Base-by-base conservation (phyloP, 2,888 invertebrate species). In the Melinaea marsaeus region DNA sequence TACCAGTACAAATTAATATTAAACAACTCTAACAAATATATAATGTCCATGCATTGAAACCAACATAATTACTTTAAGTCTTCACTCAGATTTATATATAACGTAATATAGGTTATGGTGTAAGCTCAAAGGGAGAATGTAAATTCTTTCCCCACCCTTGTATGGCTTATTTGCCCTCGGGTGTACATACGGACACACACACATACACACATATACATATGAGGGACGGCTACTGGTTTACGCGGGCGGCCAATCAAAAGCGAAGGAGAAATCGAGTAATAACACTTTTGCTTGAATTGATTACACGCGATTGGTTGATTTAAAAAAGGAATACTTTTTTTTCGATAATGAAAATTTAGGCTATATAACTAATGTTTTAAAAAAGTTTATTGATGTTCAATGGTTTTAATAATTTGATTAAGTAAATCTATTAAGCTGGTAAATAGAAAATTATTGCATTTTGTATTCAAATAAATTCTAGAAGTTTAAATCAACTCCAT, bases 141-240 rank as follows among this genome's bases (percentile, higher is more conserved):
- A 9, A 42, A 42, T 42, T 42, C 42, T 42, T 42, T 11, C 42
- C 57, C 42, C 4, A 60, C 66, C 61, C 66, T 57, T 57, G 56
- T 33, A 60, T 54, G 32, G 45, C n/a, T 58, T 63, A 62, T 67
- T 63, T 55, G 65, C 63, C 68, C 58, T 55, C 46, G 48, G 65
- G 71, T 81, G 80, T 80, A 73, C 65, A 71, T 70, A 72, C 70
- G 65, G 63, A 65, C 65, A 62, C 63, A 64, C 64, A 69, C 64
- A 64, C 67, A 60, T 54, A 71, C 68, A 75, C 64, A 72, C 74
- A 71, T 55, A 66, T 64, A 75, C 74, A 47, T 75, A 73, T 75
- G 79, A 74, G 72, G 71, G 74, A 66, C 73, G 70, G 90, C 91
- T 90, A 90, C 91, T 87, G 90, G 90, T 80, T 90, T 91, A 90